A percentile compares a stretch with the other conserved stretches of the same genome.
These are phyloP conservation scores for Myopa tessellatipennis DNA, from an alignment of 2,888 invertebrate genomes.

Conservation along the genomic window DNA sequence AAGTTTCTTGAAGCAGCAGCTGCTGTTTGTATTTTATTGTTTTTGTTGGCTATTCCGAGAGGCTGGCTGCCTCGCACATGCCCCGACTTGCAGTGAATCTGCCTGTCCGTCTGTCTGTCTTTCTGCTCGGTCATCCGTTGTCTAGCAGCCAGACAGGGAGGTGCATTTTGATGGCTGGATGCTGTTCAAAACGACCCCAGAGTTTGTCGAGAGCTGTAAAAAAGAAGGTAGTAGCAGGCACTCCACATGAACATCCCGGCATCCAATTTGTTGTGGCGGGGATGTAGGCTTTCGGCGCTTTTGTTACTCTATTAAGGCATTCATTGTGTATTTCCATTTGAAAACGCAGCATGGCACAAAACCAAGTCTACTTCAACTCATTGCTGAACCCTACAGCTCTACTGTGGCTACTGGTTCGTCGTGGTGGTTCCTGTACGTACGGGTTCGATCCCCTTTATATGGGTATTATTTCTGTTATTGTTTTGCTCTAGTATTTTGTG, in stretches of 20 bases:
- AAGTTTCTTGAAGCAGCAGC: conserved; percentile 11
- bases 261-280: not conserved
- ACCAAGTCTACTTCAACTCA: not conserved
- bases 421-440: not conserved
- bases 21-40: not conserved
- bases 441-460: not conserved
- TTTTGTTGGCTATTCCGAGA: not conserved
- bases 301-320: conserved; percentile 29
- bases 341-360: conserved; percentile 16
- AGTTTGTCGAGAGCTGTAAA: conserved; percentile 15
- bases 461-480: not conserved
- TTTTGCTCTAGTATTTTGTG: not conserved
- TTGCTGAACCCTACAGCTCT: not conserved
- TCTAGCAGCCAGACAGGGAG: conserved; percentile 32
- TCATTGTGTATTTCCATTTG: conserved; percentile 18
- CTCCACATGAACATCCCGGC: not conserved
- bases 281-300: not conserved
- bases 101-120: not conserved
- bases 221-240: conserved; percentile 4
- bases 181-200: conserved; percentile 14
- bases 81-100: not conserved
- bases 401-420: not conserved
- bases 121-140: not conserved
- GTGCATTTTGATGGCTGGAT: not conserved
- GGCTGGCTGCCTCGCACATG: conserved; percentile 21